Evolutionary conservation across 2,888 invertebrate species (phyloP).

Genomic region (Stenodera caucasica): DNA sequence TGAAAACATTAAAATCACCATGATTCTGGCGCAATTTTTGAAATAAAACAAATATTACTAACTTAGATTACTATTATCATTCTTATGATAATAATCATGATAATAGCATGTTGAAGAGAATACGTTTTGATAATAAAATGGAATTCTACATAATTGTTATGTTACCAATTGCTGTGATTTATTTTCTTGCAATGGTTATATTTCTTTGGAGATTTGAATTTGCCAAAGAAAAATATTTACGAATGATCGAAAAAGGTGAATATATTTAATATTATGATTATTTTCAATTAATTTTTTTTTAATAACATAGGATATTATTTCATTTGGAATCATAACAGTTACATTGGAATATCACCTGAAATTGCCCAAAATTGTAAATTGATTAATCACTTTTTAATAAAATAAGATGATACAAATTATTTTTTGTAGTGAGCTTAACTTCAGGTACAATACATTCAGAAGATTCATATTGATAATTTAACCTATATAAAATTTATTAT

Average conservation of each 20-base stretch:
- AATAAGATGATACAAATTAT: background rate
- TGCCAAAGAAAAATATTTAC: constrained; percentile 14
- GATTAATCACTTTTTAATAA: background rate
- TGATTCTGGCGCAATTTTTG: too few relatives aligned
- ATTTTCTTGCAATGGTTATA: constrained; percentile 19
- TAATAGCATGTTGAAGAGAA: too few relatives aligned
- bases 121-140: constrained; percentile 11
- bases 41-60: too few relatives aligned
- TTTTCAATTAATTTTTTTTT: background rate
- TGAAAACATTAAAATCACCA: too few relatives aligned
- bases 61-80: too few relatives aligned
- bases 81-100: too few relatives aligned
- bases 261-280: constrained; percentile 6
- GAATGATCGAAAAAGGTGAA: constrained; percentile 24
- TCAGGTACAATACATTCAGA: background rate
- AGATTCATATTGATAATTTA: background rate
- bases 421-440: constrained; percentile 16
- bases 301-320: constrained; percentile 19
- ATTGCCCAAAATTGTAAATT: constrained; percentile 15
- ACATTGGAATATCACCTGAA: constrained; percentile 19
- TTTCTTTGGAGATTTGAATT: constrained; percentile 13
- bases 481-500: background rate
- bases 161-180: constrained; percentile 21
- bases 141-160: constrained; percentile 18
- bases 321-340: constrained; percentile 17